Percentiles rank a stretch among this genome's conserved stretches.
Evolutionary conservation across 2,113 vertebrate species (phyloP).

Genomic region (Catharus minimus): DNA sequence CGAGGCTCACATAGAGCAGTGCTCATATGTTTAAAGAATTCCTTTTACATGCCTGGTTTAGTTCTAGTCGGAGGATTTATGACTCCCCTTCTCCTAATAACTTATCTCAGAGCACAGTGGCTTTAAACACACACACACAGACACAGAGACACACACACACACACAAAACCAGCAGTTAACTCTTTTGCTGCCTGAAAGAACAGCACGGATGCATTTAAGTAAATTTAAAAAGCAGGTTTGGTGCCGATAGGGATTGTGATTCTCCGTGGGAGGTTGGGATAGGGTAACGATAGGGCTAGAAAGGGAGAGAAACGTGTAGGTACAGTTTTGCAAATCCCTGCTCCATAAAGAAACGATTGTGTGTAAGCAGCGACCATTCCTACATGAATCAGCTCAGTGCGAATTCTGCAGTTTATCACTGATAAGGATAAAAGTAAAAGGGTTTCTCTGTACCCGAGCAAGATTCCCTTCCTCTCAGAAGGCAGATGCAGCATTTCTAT

Average conservation of each 20-base stretch:
- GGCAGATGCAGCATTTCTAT: conserved; percentile 46
- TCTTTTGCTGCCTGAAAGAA: conserved; percentile 36
- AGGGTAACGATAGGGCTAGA: not conserved
- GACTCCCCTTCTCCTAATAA: conserved; percentile 57
- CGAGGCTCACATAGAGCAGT: conserved; percentile 14
- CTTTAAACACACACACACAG: conserved; percentile 10
- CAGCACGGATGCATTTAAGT: not conserved
- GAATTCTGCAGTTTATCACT: conserved; percentile 26
- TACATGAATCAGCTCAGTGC: not conserved
- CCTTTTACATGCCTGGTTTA: conserved; percentile 58
- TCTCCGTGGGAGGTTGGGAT: not conserved
- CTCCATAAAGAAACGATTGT: conserved; percentile 37
- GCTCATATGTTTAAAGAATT: conserved; percentile 57
- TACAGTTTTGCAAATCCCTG: not conserved
- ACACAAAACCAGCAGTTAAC: conserved; percentile 50
- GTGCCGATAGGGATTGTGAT: not conserved
- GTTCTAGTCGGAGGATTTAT: conserved; percentile 56
- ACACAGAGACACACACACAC: not conserved
- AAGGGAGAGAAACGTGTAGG: not conserved
- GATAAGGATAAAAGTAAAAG: conserved; percentile 20
- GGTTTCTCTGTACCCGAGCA: not conserved
- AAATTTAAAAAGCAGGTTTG: not conserved
- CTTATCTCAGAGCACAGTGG: conserved; percentile 31
- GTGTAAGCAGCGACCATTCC: not conserved
- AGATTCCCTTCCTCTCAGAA: not conserved